These are phyloP conservation scores for Steatornis caripensis DNA, from an alignment of 2,113 vertebrate species.

Conservation along the genomic window DNA sequence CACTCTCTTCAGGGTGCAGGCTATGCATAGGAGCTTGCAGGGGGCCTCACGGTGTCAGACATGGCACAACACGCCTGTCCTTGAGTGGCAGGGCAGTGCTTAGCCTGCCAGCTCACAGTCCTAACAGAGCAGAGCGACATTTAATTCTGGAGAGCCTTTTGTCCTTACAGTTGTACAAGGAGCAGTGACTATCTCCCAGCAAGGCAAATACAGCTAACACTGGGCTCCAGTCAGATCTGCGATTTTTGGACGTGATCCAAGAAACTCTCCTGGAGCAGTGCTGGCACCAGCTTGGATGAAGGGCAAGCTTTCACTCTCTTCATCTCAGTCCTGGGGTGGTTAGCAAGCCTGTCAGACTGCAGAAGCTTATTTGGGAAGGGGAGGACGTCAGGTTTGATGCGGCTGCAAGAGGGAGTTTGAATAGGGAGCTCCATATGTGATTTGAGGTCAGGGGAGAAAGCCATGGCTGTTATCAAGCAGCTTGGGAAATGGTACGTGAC, in stretches of 20 bases:
- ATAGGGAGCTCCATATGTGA: rapidly evolving
- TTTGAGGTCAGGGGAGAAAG: neutral
- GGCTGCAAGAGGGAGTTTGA: neutral
- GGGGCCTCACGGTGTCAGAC: neutral
- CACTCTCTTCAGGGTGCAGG: neutral
- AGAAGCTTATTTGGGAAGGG: neutral
- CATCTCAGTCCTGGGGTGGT: neutral
- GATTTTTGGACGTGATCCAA: neutral
- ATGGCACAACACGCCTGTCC: neutral
- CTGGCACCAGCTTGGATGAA: neutral
- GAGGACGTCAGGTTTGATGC: neutral
- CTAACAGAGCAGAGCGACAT: neutral
- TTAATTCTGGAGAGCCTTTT: neutral
- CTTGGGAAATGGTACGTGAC: neutral
- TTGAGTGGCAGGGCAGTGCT: neutral
- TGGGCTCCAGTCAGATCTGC: neutral
- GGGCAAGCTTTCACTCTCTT: neutral
- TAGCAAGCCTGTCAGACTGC: neutral
- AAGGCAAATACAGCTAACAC: neutral
- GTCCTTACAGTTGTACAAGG: neutral
- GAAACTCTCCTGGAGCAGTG: neutral
- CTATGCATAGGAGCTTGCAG: neutral
- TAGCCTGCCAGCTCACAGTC: neutral
- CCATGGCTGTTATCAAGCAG: neutral
- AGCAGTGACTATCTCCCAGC: neutral